These are phyloP conservation scores for Serripes groenlandicus DNA, from an alignment of 2,888 invertebrate genomes.

Conservation along the genomic window DNA sequence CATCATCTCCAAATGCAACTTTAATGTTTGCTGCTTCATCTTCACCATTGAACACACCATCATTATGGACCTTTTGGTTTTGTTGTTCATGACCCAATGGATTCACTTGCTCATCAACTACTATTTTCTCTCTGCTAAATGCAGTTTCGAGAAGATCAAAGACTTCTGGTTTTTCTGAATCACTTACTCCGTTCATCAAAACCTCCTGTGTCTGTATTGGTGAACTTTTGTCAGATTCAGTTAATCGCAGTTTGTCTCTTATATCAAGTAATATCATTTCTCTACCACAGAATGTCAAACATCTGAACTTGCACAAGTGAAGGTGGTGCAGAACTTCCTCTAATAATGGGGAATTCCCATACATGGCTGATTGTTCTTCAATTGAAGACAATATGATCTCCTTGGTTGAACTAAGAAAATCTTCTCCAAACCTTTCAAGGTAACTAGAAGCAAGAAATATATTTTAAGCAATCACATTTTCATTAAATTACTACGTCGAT, in stretches of 20 bases:
- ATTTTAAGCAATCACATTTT: too few species aligned
- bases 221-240: not conserved
- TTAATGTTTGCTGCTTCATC: too few species aligned
- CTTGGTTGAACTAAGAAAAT: conserved; percentile 69
- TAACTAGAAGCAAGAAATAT: too few species aligned
- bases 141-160: not conserved
- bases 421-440: conserved; percentile 68
- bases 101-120: not conserved
- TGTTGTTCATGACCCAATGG: not conserved
- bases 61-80: not conserved
- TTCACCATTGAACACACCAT: not conserved
- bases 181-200: too few species aligned
- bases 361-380: conserved; percentile 18
- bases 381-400: conserved; percentile 69
- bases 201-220: not conserved
- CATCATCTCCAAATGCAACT: not conserved
- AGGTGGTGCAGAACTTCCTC: conserved; percentile 77
- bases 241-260: conserved; percentile 26
- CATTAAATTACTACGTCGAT: too few species aligned
- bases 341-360: conserved; percentile 59
- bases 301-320: conserved; percentile 63
- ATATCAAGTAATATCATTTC: conserved; percentile 64
- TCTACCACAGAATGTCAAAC: conserved; percentile 74
- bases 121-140: not conserved
- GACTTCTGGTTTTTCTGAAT: not conserved